Evolutionary conservation across 2,797 vertebrate genomes (phyloP).

Genomic region (Carcharodon carcharias): DNA sequence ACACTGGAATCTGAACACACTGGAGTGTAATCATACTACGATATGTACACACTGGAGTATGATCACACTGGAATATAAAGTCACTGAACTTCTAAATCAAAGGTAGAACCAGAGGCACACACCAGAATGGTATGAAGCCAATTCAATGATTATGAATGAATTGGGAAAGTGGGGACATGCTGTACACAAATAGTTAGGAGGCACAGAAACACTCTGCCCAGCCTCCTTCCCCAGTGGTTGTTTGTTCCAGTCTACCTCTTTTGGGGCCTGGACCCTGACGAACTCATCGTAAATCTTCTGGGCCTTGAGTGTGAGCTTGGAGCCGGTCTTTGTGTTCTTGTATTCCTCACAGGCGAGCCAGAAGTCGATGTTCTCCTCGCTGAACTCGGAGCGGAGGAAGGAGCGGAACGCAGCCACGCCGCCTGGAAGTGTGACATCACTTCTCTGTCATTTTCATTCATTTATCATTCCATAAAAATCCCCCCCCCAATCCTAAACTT

Average conservation of each 20-base stretch:
- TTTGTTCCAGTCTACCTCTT: slow-evolving; percentile 57
- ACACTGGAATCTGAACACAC: background rate
- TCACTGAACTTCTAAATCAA: too few relatives aligned
- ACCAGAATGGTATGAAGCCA: background rate
- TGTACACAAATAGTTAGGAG: background rate
- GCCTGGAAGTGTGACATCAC: slow-evolving; percentile 46
- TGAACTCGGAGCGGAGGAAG: slow-evolving; percentile 71
- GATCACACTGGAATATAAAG: too few relatives aligned
- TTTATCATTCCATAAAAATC: background rate
- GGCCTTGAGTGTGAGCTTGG: slow-evolving; percentile 64
- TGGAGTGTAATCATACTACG: background rate
- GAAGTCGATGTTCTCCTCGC: slow-evolving; percentile 75
- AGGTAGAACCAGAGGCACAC: background rate
- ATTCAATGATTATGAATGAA: background rate
- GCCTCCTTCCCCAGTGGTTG: background rate
- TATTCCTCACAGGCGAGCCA: slow-evolving; percentile 71
- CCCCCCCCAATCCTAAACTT: background rate
- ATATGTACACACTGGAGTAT: background rate
- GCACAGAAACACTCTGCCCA: background rate
- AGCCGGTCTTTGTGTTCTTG: slow-evolving; percentile 62
- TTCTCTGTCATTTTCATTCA: background rate
- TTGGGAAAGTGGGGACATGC: background rate
- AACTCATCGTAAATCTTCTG: slow-evolving; percentile 63
- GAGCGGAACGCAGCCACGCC: slow-evolving; percentile 63
- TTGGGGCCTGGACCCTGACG: slow-evolving; percentile 59